Conservation (phyloP, 2,113 vertebrate species). For the Xenus cinereus region DNA sequence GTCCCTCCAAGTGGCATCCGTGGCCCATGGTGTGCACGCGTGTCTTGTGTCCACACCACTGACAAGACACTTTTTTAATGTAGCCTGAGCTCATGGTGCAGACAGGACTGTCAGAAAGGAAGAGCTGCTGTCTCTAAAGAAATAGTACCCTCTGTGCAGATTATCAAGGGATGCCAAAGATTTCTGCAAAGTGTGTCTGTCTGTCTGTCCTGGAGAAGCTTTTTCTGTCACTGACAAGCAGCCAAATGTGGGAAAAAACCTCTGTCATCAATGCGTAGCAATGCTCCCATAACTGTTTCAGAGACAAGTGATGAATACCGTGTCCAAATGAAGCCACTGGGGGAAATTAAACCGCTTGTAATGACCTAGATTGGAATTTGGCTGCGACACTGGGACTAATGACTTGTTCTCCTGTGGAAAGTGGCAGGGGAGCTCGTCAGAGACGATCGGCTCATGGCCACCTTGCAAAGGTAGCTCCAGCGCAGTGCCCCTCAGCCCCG, state of each 20-base stretch:
- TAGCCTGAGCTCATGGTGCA: not conserved
- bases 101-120: not conserved
- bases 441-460: not conserved
- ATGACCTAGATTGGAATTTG: constrained; percentile 22
- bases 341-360: constrained; percentile 31
- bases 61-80: not conserved
- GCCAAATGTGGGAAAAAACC: not conserved
- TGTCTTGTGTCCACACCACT: not conserved
- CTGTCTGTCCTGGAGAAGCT: not conserved
- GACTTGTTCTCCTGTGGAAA: constrained; percentile 3
- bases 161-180: not conserved
- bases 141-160: not conserved
- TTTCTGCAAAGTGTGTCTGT: not conserved
- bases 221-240: not conserved
- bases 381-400: constrained; percentile 6
- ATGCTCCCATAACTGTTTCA: not conserved
- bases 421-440: not conserved
- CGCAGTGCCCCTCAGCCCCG: fast-evolving
- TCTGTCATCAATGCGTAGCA: not conserved
- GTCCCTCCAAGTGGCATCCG: fast-evolving
- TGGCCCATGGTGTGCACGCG: fast-evolving
- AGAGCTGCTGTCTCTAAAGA: not conserved
- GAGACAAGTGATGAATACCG: not conserved
- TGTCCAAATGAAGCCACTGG: not conserved
- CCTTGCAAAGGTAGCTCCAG: not conserved